phyloP scores from a whole-genome alignment of 2,888 invertebrate species.

The Auanema sp. region DNA sequence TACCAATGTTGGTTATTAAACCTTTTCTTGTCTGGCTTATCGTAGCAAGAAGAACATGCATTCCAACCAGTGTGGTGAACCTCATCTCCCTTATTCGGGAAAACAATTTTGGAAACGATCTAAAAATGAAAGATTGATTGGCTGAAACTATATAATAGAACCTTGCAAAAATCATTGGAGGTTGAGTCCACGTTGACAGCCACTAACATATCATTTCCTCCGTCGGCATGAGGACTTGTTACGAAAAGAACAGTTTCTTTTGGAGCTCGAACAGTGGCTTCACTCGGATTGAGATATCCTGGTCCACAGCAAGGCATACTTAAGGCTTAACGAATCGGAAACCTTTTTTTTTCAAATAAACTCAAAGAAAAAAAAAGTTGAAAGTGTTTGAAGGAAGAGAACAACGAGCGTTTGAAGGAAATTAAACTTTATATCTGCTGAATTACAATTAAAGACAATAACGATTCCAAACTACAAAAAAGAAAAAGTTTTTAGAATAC shows the following conservation, averaged over 20 bases:
- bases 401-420: neutral
- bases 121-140: conserved; percentile 64
- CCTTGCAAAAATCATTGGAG: conserved; percentile 83
- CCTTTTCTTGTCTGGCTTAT: conserved; percentile 30
- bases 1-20: neutral
- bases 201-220: conserved; percentile 81
- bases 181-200: conserved; percentile 88
- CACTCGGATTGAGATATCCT: conserved; percentile 70
- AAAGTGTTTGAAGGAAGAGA: neutral
- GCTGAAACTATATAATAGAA: conserved; percentile 60
- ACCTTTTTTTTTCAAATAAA: neutral
- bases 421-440: neutral
- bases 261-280: conserved; percentile 79
- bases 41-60: conserved; percentile 87
- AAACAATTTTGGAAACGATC: conserved; percentile 84
- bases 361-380: neutral
- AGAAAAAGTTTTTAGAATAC: too few relatives aligned
- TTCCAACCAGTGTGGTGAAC: conserved; percentile 97
- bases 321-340: neutral
- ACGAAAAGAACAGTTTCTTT: conserved; percentile 82
- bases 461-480: neutral
- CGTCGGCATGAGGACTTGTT: conserved; percentile 71
- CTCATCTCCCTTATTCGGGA: conserved; percentile 81
- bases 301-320: conserved; percentile 64
- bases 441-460: neutral